Base-by-base conservation (phyloP, 2,797 vertebrate genomes). In the Nyctalus aviator region DNA sequence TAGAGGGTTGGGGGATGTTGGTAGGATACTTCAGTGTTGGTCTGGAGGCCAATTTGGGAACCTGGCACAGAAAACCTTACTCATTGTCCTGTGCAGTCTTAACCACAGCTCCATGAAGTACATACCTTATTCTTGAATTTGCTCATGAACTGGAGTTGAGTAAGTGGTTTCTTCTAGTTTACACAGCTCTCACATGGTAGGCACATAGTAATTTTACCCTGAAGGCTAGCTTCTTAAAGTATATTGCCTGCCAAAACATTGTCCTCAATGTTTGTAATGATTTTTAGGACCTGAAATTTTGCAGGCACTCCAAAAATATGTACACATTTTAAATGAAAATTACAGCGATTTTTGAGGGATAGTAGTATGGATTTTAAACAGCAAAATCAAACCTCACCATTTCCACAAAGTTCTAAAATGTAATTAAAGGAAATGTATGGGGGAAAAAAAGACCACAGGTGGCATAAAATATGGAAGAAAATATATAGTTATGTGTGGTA, bases 321-420 rank as follows among this genome's bases (percentile, higher is more conserved):
- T 30, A 83, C 4, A 68, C 81, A 82, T 73, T 90, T 91, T 76
- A 66, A 85, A 85, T 95, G 18, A 88, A 88, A 94, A 76, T 83
- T 35, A 17, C 4, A 66, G n/a, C 84, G 9, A 84, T 77, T 68
- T 92, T 69, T 84, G 27, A 91, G 21, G 32, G 13, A 46, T 53
- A 72, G 1, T 46, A 1, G 27, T 2, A 14, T 92, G 50, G 32
- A 83, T 92, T 87, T 86, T 83, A 88, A 82, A 79, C 37, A 94
- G 73, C 1, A 66, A 79, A 86, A 85, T 91, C 46, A 83, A 94
- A 90, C 15, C 18, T 66, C 10, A 23, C 27, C 27, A 9, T 66
- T 57, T 69, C 53, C 15, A 14, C 32, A 88, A 35, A 94, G 44
- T 91, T 94, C n/a, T 73, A 9, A 77, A 62, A 48, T 25, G 35